Evolutionary conservation across 2,113 vertebrate species (phyloP).

Genomic region (Alethe castanea): DNA sequence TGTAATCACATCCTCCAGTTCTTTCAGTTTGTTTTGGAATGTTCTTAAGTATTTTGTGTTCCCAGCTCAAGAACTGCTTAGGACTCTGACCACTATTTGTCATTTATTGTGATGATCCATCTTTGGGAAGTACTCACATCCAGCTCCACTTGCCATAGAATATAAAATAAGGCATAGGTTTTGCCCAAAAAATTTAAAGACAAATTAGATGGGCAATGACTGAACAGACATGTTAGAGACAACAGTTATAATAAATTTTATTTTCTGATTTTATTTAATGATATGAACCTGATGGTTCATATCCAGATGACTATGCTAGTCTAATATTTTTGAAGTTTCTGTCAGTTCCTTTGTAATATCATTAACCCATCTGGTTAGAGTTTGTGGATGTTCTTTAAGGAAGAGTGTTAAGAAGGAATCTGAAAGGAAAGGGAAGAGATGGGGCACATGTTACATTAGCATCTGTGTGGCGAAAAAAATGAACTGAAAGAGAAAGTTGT

Average conservation of each 20-base stretch:
- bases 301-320: not conserved
- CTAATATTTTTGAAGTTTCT: not conserved
- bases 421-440: not conserved
- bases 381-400: not conserved
- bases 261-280: not conserved
- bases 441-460: fast-evolving
- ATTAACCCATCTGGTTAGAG: not conserved
- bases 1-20: not conserved
- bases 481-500: not conserved
- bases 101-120: not conserved
- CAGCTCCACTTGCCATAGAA: not conserved
- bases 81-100: not conserved
- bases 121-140: not conserved
- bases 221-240: fast-evolving
- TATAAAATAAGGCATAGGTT: not conserved
- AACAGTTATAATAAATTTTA: not conserved
- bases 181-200: not conserved
- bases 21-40: not conserved
- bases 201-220: not conserved
- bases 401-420: not conserved
- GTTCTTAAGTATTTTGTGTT: not conserved
- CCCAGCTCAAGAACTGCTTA: not conserved
- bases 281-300: not conserved
- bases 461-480: not conserved
- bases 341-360: not conserved